Evolutionary conservation across 2,113 vertebrate genomes (phyloP).

Genomic region (Erythrolamprus reginae): DNA sequence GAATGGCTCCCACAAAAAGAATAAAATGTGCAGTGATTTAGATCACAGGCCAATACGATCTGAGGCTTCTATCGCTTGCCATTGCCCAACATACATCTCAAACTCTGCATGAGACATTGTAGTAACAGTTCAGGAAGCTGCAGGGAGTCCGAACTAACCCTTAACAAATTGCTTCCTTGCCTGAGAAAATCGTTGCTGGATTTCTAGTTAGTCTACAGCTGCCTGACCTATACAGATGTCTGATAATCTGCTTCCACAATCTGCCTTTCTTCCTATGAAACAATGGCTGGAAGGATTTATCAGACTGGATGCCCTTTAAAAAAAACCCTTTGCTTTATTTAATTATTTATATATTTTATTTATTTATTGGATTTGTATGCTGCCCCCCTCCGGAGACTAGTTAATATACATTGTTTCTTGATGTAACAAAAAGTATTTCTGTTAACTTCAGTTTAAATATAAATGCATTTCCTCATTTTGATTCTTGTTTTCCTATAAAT

Average conservation of each 20-base stretch:
- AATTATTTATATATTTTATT: too few species aligned
- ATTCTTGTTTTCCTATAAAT: background rate
- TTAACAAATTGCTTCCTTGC: constrained; percentile 41
- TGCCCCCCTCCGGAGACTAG: too few species aligned
- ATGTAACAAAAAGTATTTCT: background rate
- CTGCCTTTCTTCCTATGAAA: background rate
- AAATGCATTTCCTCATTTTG: background rate
- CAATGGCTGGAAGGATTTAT: background rate
- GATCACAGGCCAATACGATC: background rate
- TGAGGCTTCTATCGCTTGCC: background rate
- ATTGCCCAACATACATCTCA: constrained; percentile 1
- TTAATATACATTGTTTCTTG: background rate
- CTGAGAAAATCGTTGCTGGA: constrained; percentile 39
- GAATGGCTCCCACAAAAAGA: background rate
- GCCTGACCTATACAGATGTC: background rate
- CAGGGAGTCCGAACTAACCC: constrained; percentile 46
- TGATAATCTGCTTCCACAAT: background rate
- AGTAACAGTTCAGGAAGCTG: constrained; percentile 21
- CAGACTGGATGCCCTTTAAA: background rate
- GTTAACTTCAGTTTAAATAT: background rate
- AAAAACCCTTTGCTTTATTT: constrained; percentile 6
- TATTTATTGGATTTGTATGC: too few species aligned
- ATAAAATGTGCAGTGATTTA: background rate
- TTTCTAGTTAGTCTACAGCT: constrained; percentile 18
- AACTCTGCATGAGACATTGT: constrained; percentile 39